Conservation (phyloP, 1,140 invertebrate genomes). For the Babylonia areolata region DNA sequence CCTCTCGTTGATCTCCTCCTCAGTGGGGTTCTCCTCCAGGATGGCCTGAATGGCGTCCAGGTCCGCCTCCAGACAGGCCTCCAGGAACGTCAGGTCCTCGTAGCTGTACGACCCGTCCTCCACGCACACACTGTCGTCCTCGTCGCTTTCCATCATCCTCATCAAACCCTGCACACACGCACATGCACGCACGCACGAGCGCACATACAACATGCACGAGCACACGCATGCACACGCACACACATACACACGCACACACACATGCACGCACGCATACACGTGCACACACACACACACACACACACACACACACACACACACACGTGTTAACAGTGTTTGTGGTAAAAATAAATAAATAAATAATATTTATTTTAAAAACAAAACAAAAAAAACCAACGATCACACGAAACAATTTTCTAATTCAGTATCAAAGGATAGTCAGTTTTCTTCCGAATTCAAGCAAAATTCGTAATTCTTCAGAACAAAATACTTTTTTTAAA, state of each 20-base stretch:
- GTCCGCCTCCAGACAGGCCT: conserved; percentile 61
- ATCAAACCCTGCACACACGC: background rate
- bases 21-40: conserved; percentile 60
- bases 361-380: no score
- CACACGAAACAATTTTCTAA: no score
- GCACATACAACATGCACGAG: background rate
- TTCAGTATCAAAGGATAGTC: no score
- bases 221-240: background rate
- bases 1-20: conserved; percentile 63
- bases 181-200: background rate
- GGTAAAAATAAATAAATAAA: no score
- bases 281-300: conserved; percentile 5
- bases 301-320: conserved; percentile 21
- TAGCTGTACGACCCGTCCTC: conserved; percentile 47
- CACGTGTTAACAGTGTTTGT: no score
- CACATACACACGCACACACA: conserved; percentile 3
- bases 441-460: no score
- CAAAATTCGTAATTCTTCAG: no score
- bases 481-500: no score
- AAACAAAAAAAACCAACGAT: no score
- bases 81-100: conserved; percentile 63
- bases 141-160: conserved; percentile 40
- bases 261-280: background rate
- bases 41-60: conserved; percentile 60
- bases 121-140: conserved; percentile 43